Percentiles rank a stretch among this genome's conserved stretches.
Evolutionary conservation across 2,888 invertebrate genomes (phyloP).

Genomic region (Slavum lentiscoides): DNA sequence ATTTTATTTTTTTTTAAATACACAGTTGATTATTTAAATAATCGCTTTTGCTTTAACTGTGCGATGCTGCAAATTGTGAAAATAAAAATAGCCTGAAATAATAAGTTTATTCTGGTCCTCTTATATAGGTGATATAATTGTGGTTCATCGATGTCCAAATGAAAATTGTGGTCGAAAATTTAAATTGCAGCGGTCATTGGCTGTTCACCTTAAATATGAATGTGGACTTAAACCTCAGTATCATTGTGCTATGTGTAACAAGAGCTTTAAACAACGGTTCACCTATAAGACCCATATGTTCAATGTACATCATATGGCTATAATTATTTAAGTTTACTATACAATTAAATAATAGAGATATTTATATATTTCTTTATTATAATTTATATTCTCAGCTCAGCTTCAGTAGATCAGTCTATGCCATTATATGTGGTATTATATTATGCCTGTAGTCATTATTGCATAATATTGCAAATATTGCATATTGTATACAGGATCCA

Average conservation of each 20-base stretch:
- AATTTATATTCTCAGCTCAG: no score
- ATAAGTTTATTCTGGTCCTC: slow-evolving; percentile 1
- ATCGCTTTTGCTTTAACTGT: slow-evolving; percentile 35
- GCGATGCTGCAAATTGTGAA: neutral
- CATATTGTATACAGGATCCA: no score
- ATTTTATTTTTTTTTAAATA: neutral
- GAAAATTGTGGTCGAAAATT: slow-evolving; percentile 48
- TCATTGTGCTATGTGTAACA: slow-evolving; percentile 40
- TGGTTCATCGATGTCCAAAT: slow-evolving; percentile 37
- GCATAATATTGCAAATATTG: no score
- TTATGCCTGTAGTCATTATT: no score
- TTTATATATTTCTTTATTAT: no score
- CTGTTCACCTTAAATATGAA: slow-evolving; percentile 40
- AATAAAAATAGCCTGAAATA: neutral
- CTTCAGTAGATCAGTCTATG: no score
- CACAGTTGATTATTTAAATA: neutral
- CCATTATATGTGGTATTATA: no score
- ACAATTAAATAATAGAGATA: no score
- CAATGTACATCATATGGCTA: slow-evolving; percentile 41
- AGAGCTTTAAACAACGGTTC: slow-evolving; percentile 43
- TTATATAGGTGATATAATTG: slow-evolving; percentile 11
- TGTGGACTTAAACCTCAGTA: slow-evolving; percentile 44
- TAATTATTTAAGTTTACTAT: slow-evolving; percentile 18
- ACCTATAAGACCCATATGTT: slow-evolving; percentile 52
- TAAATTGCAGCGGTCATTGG: slow-evolving; percentile 44